phyloP scores from a whole-genome alignment of 2,113 vertebrate species.

The Heterotilapia buettikoferi region DNA sequence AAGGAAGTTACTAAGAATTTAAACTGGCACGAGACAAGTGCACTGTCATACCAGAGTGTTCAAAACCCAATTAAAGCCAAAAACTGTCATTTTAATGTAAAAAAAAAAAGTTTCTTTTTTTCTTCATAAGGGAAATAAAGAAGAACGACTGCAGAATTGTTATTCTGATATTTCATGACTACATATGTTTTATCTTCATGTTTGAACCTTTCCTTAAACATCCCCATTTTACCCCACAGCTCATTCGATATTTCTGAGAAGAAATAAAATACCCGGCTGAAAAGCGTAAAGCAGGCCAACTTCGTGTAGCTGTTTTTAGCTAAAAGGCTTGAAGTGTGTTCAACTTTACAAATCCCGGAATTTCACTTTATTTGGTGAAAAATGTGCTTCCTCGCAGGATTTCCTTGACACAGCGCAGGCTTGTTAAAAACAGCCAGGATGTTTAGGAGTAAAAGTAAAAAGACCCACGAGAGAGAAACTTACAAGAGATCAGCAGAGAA shows the following conservation, averaged over 20 bases:
- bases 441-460: slow-evolving; percentile 19
- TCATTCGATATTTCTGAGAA: not conserved
- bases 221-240: not conserved
- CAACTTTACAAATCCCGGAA: not conserved
- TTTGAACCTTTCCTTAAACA: not conserved
- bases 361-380: not conserved
- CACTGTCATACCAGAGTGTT: not conserved
- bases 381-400: not conserved
- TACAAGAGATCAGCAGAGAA: slow-evolving; percentile 13
- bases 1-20: not conserved
- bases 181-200: not conserved
- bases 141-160: not conserved
- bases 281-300: not conserved
- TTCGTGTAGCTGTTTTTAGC: not conserved
- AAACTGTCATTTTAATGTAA: not conserved
- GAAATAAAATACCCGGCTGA: not conserved
- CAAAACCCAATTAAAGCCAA: not conserved
- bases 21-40: not conserved
- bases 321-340: not conserved
- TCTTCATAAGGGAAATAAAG: not conserved
- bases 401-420: not conserved
- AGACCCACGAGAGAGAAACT: not conserved
- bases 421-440: not conserved
- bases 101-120: accelerated
- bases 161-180: not conserved